Evolutionary conservation across 2,797 vertebrate species (phyloP).

Genomic region (Melanogrammus aeglefinus): DNA sequence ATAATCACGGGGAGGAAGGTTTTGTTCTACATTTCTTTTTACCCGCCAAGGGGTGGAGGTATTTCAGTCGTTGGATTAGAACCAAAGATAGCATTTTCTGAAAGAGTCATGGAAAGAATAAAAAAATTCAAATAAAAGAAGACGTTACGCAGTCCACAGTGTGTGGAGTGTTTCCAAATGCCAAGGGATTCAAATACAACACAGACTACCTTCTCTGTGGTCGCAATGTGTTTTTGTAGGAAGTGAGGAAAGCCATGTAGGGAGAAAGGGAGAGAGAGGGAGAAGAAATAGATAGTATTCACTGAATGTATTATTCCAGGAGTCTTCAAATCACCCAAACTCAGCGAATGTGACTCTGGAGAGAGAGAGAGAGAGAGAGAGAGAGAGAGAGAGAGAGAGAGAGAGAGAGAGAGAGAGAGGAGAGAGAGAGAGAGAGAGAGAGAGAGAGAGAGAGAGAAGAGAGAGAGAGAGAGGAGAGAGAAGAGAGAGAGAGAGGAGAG

Average conservation of each 20-base stretch:
- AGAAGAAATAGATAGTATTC: constrained; percentile 25
- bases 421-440: too few relatives aligned
- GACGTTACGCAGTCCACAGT: constrained; percentile 10
- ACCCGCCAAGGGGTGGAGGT: too few relatives aligned
- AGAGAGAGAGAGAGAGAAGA: too few relatives aligned
- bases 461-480: too few relatives aligned
- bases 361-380: neutral
- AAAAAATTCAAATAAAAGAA: too few relatives aligned
- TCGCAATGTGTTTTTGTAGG: constrained; percentile 29
- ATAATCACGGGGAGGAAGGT: too few relatives aligned
- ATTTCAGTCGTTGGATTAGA: too few relatives aligned
- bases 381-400: neutral
- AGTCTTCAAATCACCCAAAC: constrained; percentile 60
- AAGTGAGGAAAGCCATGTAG: constrained; percentile 22
- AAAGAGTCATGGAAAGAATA: too few relatives aligned
- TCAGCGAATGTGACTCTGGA: constrained; percentile 54
- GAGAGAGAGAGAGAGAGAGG: too few relatives aligned
- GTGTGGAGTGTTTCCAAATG: constrained; percentile 20
- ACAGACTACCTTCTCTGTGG: constrained; percentile 5
- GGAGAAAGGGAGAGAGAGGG: neutral
- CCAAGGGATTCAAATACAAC: neutral
- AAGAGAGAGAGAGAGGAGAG: too few relatives aligned
- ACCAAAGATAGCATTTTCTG: too few relatives aligned
- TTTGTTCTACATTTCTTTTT: too few relatives aligned
- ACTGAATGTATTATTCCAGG: constrained; percentile 58